These are phyloP conservation scores for Himalopsyche japonica DNA, from an alignment of 2,888 invertebrate species.

Conservation along the genomic window DNA sequence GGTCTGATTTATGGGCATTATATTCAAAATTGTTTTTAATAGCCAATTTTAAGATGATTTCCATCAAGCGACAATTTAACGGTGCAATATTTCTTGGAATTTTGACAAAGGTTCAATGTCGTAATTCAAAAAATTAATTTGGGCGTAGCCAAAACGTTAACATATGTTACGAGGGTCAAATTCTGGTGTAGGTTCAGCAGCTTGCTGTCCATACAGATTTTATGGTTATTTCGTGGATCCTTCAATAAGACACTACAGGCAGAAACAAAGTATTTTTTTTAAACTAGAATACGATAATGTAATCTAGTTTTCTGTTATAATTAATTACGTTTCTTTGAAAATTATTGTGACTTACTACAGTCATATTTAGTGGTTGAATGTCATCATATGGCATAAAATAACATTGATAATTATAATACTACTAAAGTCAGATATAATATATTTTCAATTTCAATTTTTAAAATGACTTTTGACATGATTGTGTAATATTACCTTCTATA, in stretches of 20 bases:
- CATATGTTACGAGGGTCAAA: conserved; percentile 19
- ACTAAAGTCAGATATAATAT: too few relatives aligned
- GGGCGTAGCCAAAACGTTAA: conserved; percentile 11
- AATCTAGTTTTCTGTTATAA: too few relatives aligned
- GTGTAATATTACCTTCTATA: too few relatives aligned
- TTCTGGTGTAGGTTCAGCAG: conserved; percentile 10
- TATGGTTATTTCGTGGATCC: neutral
- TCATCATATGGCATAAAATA: too few relatives aligned
- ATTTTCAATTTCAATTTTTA: too few relatives aligned
- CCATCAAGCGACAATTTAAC: neutral
- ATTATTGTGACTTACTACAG: too few relatives aligned
- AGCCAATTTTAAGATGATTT: neutral
- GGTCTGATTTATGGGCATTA: neutral
- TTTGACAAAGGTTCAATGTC: conserved; percentile 13
- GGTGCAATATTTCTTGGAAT: neutral
- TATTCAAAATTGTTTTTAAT: neutral
- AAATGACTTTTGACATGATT: too few relatives aligned
- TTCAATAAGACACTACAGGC: neutral
- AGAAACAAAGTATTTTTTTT: neutral
- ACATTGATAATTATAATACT: too few relatives aligned
- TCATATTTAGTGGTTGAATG: too few relatives aligned
- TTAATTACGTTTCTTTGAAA: too few relatives aligned
- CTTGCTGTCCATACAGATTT: neutral
- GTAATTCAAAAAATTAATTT: conserved; percentile 11
- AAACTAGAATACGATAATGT: too few relatives aligned